Evolutionary conservation across 37 sponge, comb jelly and placozoan species (phyloP), one percentile per base, ranked within the genome.

Genomic region (Chondrosia reniformis): DNA sequence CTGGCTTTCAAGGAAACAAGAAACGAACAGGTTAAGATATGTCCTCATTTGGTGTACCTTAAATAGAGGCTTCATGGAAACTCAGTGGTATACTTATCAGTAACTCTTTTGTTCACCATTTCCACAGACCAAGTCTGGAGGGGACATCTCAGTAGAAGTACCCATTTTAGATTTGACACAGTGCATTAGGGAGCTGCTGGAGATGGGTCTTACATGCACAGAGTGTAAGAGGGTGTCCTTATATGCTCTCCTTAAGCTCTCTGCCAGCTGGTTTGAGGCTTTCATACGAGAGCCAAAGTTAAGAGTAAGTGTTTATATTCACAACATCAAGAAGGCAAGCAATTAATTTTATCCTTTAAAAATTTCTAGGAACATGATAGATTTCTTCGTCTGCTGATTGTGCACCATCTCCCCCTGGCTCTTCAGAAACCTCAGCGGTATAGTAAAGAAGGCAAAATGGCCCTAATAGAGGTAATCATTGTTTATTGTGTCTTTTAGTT

Each of bases 11-110:
- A 69, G 43, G 72, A 69, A 36, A 34, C 22, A 9, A 40, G 72
- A 39, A 44, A 40, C n/a, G 72, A 69, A 44, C 37, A 69, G 72
- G n/a, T 69, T 75, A 84, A 24, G 84, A 81, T 43, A 63, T 79
- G 38, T 73, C 55, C 33, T 78, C 52, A 55, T 72, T 28, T 21
- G 87, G 41, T 8, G 82, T n/a, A n/a, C n/a, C n/a, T n/a, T n/a
- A n/a, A n/a, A n/a, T n/a, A n/a, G n/a, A n/a, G n/a, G n/a, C n/a
- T n/a, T n/a, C n/a, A n/a, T n/a, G n/a, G n/a, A n/a, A n/a, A n/a
- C n/a, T n/a, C n/a, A n/a, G n/a, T n/a, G n/a, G n/a, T n/a, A n/a
- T n/a, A n/a, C n/a, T n/a, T n/a, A n/a, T n/a, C n/a, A n/a, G n/a
- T n/a, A n/a, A n/a, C n/a, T n/a, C n/a, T n/a, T n/a, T n/a, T n/a